Evolutionary conservation across 2,888 invertebrate species (phyloP).

Genomic region (Rhagium mordax): DNA sequence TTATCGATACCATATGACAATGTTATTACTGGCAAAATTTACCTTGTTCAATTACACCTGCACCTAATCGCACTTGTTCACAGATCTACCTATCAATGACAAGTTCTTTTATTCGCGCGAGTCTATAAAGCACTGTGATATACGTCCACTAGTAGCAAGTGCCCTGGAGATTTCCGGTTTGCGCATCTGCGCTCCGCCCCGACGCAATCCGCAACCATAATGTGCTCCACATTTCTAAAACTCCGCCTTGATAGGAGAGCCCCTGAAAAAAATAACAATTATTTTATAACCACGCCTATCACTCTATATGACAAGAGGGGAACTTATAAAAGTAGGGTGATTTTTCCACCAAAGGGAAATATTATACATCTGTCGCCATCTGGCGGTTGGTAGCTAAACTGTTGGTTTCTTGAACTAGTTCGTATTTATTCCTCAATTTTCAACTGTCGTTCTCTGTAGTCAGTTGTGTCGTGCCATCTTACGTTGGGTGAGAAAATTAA

Average conservation of each 20-base stretch:
- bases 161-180: conserved; percentile 65
- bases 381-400: not conserved
- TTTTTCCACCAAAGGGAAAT: conserved; percentile 29
- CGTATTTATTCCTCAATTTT: not conserved
- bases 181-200: conserved; percentile 65
- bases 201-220: conserved; percentile 63
- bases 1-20: not conserved
- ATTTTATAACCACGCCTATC: conserved; percentile 62
- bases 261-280: conserved; percentile 64
- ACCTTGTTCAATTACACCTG: conserved; percentile 34
- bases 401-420: not conserved
- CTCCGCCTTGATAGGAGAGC: conserved; percentile 65
- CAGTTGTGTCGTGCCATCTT: not conserved
- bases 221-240: conserved; percentile 64
- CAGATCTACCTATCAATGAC: conserved; percentile 25
- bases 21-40: conserved; percentile 25
- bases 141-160: conserved; percentile 56
- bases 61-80: conserved; percentile 44
- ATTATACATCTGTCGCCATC: conserved; percentile 45
- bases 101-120: conserved; percentile 48
- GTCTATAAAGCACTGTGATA: conserved; percentile 53
- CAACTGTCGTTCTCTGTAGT: not conserved
- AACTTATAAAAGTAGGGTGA: conserved; percentile 50
- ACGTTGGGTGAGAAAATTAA: not conserved
- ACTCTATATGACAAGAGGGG: conserved; percentile 50